Conservation (phyloP, 2,113 vertebrate genomes). For the Tachuris rubrigastra region DNA sequence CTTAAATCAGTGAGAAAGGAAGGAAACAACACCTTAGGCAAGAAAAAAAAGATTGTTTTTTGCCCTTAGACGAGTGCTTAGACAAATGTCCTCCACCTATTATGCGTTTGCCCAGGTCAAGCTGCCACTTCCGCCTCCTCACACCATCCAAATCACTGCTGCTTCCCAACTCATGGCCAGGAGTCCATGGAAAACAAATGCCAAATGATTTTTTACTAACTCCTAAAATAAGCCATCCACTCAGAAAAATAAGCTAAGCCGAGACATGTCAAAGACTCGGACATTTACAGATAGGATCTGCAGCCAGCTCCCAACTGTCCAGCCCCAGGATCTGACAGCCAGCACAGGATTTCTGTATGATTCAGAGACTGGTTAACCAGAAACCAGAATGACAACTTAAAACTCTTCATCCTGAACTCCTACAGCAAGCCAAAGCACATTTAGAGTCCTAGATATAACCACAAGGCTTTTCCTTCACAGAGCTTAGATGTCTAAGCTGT, state of each 20-base stretch:
- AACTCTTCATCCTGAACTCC: background rate
- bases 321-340: background rate
- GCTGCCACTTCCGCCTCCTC: background rate
- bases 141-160: background rate
- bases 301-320: background rate
- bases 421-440: background rate
- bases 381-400: background rate
- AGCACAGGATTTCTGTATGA: background rate
- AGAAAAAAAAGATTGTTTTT: background rate
- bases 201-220: rapidly evolving
- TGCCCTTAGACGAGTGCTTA: background rate
- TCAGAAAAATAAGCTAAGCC: background rate
- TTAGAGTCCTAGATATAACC: background rate
- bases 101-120: background rate
- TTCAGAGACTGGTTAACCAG: background rate
- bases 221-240: background rate
- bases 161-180: background rate
- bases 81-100: background rate
- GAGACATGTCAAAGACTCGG: background rate
- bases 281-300: background rate
- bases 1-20: background rate
- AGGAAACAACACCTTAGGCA: background rate
- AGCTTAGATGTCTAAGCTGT: background rate
- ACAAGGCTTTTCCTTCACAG: background rate
- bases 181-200: background rate